phyloP scores from a whole-genome alignment of 2,113 vertebrate species.

The Elephas maximus region DNA sequence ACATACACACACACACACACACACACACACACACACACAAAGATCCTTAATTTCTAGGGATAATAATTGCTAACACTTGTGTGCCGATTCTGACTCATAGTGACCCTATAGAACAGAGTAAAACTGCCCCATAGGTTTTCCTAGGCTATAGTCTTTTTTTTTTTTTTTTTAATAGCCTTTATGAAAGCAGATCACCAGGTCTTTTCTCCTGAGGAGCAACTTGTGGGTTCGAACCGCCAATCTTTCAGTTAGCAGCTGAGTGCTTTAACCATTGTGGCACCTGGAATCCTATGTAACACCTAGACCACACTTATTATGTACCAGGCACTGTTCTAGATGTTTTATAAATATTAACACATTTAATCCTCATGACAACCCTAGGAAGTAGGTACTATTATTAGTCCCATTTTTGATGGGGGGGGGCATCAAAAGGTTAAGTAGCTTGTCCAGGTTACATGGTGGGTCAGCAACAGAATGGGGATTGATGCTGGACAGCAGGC shows the following conservation, averaged over 20 bases:
- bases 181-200: not conserved
- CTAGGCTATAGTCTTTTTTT: not conserved
- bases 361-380: too few relatives aligned
- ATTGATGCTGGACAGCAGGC: not conserved
- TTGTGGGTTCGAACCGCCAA: not conserved
- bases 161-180: not conserved
- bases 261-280: not conserved
- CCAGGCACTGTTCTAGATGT: not conserved
- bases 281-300: not conserved
- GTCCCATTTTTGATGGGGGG: not conserved
- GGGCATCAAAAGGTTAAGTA: not conserved
- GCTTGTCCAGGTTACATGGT: not conserved
- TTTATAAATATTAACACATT: not conserved
- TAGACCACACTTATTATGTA: not conserved
- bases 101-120: not conserved
- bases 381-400: not conserved
- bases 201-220: not conserved
- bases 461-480: not conserved
- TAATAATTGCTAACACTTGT: not conserved
- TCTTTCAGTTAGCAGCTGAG: not conserved
- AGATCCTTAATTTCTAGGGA: not conserved
- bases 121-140: not conserved
- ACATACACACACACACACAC: too few relatives aligned
- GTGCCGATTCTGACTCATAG: not conserved
- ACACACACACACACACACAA: not conserved